These are phyloP conservation scores for Fragum whitleyi DNA, from an alignment of 2,888 invertebrate species.

Conservation along the genomic window DNA sequence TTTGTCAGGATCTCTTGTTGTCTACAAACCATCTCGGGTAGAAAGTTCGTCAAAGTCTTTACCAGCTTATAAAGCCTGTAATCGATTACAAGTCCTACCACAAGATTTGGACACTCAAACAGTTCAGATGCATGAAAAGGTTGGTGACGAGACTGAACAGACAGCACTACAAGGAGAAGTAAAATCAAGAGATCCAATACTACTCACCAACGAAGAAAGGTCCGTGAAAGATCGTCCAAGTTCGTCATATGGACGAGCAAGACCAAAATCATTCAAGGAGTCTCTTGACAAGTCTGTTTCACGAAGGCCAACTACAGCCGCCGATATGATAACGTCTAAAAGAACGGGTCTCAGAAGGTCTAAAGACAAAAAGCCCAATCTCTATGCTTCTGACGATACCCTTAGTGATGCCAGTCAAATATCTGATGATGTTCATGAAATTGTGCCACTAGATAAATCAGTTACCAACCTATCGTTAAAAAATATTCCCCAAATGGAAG, in stretches of 20 bases:
- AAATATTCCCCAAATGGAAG: neutral
- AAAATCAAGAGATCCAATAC: neutral
- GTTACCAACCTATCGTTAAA: neutral
- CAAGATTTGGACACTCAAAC: neutral
- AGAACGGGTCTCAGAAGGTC: neutral
- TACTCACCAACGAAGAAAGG: neutral
- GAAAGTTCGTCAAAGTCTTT: no score
- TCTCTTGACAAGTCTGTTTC: neutral
- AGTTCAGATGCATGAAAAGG: neutral
- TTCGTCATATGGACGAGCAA: constrained; percentile 11
- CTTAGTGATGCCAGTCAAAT: neutral
- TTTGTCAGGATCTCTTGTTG: no score
- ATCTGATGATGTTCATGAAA: constrained; percentile 1
- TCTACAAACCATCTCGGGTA: no score
- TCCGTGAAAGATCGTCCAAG: neutral
- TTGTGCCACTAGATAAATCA: neutral
- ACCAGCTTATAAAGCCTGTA: neutral
- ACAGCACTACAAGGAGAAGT: neutral
- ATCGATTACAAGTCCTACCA: neutral
- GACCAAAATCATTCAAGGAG: neutral
- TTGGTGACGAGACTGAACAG: neutral
- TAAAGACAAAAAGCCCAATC: neutral
- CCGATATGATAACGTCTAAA: neutral
- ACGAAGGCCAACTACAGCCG: constrained; percentile 1
- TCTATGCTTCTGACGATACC: neutral